Evolutionary conservation across 2,113 vertebrate species (phyloP).

Genomic region (Herpetotheres cachinnans): DNA sequence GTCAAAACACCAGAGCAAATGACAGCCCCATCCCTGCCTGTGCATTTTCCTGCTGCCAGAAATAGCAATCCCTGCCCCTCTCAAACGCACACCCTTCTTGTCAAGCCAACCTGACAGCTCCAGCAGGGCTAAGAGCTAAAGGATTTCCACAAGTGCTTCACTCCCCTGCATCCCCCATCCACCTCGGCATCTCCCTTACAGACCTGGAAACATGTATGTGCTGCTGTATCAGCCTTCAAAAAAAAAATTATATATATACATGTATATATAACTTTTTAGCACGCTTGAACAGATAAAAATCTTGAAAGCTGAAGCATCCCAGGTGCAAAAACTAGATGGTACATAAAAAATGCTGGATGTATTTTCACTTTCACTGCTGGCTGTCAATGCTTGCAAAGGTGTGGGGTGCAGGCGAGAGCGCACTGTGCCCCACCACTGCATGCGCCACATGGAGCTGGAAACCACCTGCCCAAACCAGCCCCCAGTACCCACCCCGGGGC

Average conservation of each 20-base stretch:
- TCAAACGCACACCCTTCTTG: background rate
- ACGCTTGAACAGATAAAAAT: background rate
- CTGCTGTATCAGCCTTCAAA: background rate
- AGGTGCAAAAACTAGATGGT: background rate
- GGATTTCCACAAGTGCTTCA: background rate
- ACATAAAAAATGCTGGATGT: background rate
- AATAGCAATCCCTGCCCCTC: background rate
- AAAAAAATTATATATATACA: rapidly evolving
- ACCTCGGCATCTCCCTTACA: rapidly evolving
- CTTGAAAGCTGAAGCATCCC: background rate
- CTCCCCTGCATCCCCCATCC: background rate
- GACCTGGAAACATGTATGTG: background rate
- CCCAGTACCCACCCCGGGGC: rapidly evolving
- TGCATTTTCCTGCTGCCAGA: background rate
- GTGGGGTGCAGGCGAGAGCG: background rate
- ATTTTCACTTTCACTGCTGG: background rate
- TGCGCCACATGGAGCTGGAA: background rate
- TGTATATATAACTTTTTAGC: rapidly evolving
- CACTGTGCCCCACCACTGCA: background rate
- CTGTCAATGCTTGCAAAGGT: rapidly evolving
- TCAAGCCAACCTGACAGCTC: background rate
- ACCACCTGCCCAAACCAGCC: background rate
- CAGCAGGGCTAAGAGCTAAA: background rate
- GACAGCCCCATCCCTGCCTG: background rate
- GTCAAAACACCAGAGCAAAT: background rate